Conservation (phyloP, 1,140 invertebrate genomes). For the Cydia pomonella region DNA sequence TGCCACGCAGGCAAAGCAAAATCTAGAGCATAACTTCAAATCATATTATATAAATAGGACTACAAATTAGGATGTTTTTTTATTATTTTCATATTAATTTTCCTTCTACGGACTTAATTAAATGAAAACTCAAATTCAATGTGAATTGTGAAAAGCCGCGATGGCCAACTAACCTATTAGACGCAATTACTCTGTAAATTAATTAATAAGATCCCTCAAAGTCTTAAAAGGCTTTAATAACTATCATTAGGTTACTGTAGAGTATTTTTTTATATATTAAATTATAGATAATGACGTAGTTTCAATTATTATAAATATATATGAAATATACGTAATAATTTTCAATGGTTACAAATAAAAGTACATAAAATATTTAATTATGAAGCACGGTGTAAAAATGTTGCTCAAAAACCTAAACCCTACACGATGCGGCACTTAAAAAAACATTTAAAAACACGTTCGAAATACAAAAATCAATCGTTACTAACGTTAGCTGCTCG, state of each 20-base stretch:
- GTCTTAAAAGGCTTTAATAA: neutral
- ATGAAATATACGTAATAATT: too few relatives aligned
- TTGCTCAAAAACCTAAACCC: neutral
- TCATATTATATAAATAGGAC: neutral
- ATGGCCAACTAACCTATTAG: neutral
- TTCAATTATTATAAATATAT: too few relatives aligned
- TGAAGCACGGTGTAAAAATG: neutral
- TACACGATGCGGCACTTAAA: neutral
- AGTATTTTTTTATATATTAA: neutral
- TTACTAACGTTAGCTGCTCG: slow-evolving; percentile 74
- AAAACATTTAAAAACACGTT: slow-evolving; percentile 12
- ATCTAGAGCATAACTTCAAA: neutral
- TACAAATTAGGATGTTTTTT: neutral
- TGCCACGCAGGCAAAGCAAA: neutral
- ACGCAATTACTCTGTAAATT: neutral
- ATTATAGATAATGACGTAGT: too few relatives aligned
- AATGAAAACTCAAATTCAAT: too few relatives aligned
- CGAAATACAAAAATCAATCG: slow-evolving; percentile 37
- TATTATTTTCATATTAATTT: neutral
- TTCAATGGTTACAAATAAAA: too few relatives aligned
- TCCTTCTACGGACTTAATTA: neutral
- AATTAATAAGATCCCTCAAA: neutral
- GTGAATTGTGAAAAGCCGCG: neutral
- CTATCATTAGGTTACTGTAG: neutral
- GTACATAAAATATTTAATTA: too few relatives aligned